Evolutionary conservation across 2,888 invertebrate species (phyloP), one percentile per base, ranked within the genome.

Genomic region (Cosmopolites sordidus): DNA sequence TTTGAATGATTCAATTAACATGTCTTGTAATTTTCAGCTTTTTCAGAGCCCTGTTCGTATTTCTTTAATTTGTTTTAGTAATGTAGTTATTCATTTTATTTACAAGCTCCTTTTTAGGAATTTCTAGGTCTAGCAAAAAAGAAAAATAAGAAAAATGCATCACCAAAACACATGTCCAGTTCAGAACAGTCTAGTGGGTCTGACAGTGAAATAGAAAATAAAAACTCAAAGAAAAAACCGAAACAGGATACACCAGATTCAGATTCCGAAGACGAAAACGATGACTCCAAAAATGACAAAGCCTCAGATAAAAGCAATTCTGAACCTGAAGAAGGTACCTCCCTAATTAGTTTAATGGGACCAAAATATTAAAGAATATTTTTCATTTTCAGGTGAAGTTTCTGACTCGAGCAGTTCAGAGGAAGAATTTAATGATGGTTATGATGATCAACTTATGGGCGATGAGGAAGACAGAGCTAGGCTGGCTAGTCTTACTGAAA

Each of bases 401-500:
- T 90, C 90, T 0, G 73, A 73, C 57, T 82, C 83, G 59, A 52
- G 51, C 29, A 82, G 80, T 62, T 82, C 81, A 48, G 87, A 91
- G 59, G 89, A 88, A 61, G 94, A 95, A 73, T 97, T 96, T 69
- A 88, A 94, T 70, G 97, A 98, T 76, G 97, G 97, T 58, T 95
- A 91, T 65, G 97, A 96, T 71, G 96, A 97, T 59, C 91, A 97
- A 70, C 80, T 97, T 18, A 96, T 97, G 88, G 96, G 96, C 0
- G 96, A 97, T 73, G 95, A 92, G 55, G 96, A 93, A 62, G 98
- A 98, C 77, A 84, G 92, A 65, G 88, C 90, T 1, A 78, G 91
- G 0, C 77, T 98, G 40, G 93, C 92, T 9, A 86, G 88, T 58
- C 87, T 98, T 82, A 96, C 96, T 0, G 98, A 98, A 71, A 95